Percentiles rank a stretch among this genome's conserved stretches.
These are phyloP conservation scores for Camarhynchus parvulus DNA, from an alignment of 2,113 vertebrate species.

Conservation along the genomic window DNA sequence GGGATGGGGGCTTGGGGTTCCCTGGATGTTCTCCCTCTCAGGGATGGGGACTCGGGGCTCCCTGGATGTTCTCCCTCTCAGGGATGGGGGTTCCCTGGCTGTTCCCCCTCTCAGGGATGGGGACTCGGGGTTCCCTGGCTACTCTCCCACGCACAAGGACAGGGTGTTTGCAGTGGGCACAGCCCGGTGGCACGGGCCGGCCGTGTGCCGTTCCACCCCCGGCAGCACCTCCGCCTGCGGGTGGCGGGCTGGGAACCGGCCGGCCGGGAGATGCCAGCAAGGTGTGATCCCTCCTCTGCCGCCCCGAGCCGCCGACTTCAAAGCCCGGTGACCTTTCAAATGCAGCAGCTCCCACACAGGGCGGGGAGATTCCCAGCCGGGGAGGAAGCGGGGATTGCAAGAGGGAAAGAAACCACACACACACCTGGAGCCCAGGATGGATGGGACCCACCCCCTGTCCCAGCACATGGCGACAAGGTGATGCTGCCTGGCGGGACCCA, in stretches of 20 bases:
- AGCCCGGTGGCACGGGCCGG: neutral
- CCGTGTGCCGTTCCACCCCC: neutral
- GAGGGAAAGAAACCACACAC: neutral
- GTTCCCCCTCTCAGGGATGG: accelerated
- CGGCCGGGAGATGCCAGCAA: neutral
- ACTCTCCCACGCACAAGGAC: accelerated
- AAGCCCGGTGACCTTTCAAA: slow-evolving; percentile 31
- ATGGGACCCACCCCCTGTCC: neutral
- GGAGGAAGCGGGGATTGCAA: neutral
- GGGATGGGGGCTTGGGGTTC: neutral
- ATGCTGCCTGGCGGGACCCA: neutral
- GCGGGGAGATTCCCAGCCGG: neutral
- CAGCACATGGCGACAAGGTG: accelerated
- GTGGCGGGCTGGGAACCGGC: neutral
- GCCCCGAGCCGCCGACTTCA: neutral
- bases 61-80: accelerated
- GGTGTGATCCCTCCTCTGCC: slow-evolving; percentile 22
- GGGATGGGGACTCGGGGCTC: accelerated
- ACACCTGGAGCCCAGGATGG: neutral
- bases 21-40: accelerated
- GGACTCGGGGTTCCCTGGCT: accelerated
- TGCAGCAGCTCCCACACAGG: neutral
- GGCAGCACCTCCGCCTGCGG: neutral
- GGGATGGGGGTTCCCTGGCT: accelerated
- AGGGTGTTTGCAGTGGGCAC: accelerated